Conservation (phyloP, 92 coral and sea anemone species). For the Diadumene lineata region DNA sequence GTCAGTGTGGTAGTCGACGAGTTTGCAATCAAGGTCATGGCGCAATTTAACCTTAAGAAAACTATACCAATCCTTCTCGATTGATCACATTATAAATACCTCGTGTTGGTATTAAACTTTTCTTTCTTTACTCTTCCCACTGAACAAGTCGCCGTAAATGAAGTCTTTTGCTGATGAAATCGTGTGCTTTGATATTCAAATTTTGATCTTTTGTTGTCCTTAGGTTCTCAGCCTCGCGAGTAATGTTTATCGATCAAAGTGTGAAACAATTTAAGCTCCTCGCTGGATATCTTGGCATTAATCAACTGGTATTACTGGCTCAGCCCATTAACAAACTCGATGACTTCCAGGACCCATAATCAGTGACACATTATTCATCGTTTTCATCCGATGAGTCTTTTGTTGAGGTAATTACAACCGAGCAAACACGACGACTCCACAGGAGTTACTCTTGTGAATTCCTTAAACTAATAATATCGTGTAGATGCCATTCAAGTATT, state of each 20-base stretch:
- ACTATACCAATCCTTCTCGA: slow-evolving; percentile 18
- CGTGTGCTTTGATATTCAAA: background rate
- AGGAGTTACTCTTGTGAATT: background rate
- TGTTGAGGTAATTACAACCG: slow-evolving; percentile 17
- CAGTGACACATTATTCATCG: slow-evolving; percentile 1
- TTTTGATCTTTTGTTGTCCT: background rate
- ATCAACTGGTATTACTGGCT: background rate
- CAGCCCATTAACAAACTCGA: slow-evolving; percentile 29
- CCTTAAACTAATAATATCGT: slow-evolving; percentile 32
- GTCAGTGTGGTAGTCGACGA: background rate
- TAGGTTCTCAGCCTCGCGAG: background rate
- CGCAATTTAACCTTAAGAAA: background rate
- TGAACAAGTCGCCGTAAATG: background rate
- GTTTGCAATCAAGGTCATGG: slow-evolving; percentile 28
- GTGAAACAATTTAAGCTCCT: slow-evolving; percentile 19
- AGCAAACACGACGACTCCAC: slow-evolving; percentile 22
- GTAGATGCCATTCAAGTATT: slow-evolving; percentile 11
- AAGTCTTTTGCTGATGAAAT: too few species aligned
- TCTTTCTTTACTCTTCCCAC: background rate
- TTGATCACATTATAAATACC: slow-evolving; percentile 7
- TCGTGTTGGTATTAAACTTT: background rate
- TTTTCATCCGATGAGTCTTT: slow-evolving; percentile 29
- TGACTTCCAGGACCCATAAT: slow-evolving; percentile 30
- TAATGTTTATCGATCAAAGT: slow-evolving; percentile 9
- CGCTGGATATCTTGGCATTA: background rate